Conservation (phyloP, 2,888 invertebrate species). For the Sinohyriopsis cumingii region DNA sequence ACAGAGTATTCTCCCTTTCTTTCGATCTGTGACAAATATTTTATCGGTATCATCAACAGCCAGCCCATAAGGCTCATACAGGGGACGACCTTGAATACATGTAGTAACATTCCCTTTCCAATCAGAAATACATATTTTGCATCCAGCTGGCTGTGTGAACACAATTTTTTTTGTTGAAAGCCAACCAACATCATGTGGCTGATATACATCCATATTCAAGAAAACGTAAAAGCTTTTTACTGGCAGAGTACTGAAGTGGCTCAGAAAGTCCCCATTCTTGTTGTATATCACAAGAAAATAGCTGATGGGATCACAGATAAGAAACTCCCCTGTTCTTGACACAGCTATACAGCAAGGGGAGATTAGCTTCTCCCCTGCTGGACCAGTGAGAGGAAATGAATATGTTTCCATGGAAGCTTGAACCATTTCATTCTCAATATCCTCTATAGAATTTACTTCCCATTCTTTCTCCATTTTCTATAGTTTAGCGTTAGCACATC, state of each 20-base stretch:
- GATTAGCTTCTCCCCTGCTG: conserved; percentile 23
- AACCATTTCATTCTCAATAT: no score
- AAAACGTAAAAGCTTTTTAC: conserved; percentile 16
- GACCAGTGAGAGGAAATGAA: conserved; percentile 15
- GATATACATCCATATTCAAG: conserved; percentile 14
- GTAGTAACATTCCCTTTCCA: conserved; percentile 14
- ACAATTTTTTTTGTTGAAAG: conserved; percentile 19
- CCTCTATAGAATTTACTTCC: no score
- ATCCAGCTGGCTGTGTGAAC: conserved; percentile 21
- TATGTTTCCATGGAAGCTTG: no score
- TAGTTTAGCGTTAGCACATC: no score
- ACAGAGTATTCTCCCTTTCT: conserved; percentile 28
- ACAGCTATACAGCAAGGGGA: conserved; percentile 17
- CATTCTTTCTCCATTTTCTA: no score
- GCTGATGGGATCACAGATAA: conserved; percentile 18
- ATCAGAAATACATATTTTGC: conserved; percentile 15
- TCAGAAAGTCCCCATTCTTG: conserved; percentile 15
- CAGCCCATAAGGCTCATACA: conserved; percentile 27
- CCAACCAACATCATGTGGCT: conserved; percentile 26
- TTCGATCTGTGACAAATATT: conserved; percentile 24
- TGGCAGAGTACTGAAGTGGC: conserved; percentile 29
- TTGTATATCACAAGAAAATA: conserved; percentile 27
- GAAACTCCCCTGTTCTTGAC: conserved; percentile 19
- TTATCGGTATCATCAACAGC: conserved; percentile 21
- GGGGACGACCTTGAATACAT: conserved; percentile 17